Conservation (phyloP, 2,888 invertebrate genomes). For the Agrochola lychnidis region DNA sequence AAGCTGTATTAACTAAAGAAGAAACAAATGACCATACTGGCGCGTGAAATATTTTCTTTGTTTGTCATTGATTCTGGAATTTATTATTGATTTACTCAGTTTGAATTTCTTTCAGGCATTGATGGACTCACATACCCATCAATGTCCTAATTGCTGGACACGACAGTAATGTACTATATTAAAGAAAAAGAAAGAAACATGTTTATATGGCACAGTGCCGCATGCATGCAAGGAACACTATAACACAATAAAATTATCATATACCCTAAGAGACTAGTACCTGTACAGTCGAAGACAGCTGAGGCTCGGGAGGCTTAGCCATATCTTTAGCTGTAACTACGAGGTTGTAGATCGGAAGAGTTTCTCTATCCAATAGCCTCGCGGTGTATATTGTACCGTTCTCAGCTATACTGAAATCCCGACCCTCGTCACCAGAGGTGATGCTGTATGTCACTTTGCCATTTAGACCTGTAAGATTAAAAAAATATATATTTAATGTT, state of each 20-base stretch:
- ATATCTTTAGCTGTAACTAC: conserved; percentile 96
- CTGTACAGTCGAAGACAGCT: conserved; percentile 96
- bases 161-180: too few species aligned
- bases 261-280: conserved; percentile 72
- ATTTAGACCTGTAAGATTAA: conserved; percentile 93
- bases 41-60: too few species aligned
- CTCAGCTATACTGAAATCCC: conserved; percentile 94
- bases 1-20: too few species aligned
- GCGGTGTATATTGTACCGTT: conserved; percentile 96
- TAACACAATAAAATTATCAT: not conserved
- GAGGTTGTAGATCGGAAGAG: conserved; percentile 94
- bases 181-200: not conserved
- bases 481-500: too few species aligned
- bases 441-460: conserved; percentile 96
- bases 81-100: too few species aligned
- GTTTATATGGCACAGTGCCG: not conserved
- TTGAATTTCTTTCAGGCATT: too few species aligned
- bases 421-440: conserved; percentile 94
- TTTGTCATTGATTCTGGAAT: too few species aligned
- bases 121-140: too few species aligned
- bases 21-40: too few species aligned
- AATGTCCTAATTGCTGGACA: too few species aligned
- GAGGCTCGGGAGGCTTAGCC: conserved; percentile 93
- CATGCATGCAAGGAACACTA: not conserved
- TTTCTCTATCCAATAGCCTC: conserved; percentile 95